Evolutionary conservation across 1,140 invertebrate genomes (phyloP).

Genomic region (Telenomus remus): DNA sequence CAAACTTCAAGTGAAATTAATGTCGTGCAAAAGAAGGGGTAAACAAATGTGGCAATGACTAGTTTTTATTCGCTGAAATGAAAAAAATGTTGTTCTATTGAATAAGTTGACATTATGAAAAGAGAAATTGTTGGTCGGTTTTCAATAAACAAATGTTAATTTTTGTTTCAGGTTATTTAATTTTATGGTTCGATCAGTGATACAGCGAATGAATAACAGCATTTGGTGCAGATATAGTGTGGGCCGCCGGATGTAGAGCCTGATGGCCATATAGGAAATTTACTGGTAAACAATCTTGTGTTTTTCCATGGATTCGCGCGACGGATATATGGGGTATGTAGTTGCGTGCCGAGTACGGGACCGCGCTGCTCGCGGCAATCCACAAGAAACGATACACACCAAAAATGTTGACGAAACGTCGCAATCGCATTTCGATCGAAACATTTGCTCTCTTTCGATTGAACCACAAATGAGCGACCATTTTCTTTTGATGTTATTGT

Average conservation of each 20-base stretch:
- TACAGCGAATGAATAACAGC: conserved; percentile 36
- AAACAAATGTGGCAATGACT: too few relatives aligned
- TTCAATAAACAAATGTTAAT: too few relatives aligned
- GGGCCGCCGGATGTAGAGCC: conserved; percentile 39
- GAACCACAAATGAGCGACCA: too few relatives aligned
- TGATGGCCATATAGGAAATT: conserved; percentile 61
- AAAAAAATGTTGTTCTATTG: too few relatives aligned
- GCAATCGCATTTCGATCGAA: background rate
- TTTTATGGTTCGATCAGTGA: conserved; percentile 6
- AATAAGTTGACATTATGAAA: background rate
- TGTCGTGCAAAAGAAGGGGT: conserved; percentile 3
- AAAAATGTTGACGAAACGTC: conserved; percentile 30
- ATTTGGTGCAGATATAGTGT: conserved; percentile 36
- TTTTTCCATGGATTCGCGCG: conserved; percentile 58
- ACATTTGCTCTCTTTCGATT: too few relatives aligned
- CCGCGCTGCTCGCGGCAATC: conserved; percentile 41
- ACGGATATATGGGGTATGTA: conserved; percentile 35
- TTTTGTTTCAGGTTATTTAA: conserved; percentile 4
- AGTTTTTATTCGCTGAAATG: too few relatives aligned
- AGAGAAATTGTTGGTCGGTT: too few relatives aligned
- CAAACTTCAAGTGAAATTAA: conserved; percentile 10
- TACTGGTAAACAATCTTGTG: conserved; percentile 60
- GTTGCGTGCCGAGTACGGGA: conserved; percentile 40
- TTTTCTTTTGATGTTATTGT: too few relatives aligned
- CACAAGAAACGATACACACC: conserved; percentile 45